Base-by-base conservation (phyloP, 2,797 vertebrate genomes). In the Malacoraja senta region DNA sequence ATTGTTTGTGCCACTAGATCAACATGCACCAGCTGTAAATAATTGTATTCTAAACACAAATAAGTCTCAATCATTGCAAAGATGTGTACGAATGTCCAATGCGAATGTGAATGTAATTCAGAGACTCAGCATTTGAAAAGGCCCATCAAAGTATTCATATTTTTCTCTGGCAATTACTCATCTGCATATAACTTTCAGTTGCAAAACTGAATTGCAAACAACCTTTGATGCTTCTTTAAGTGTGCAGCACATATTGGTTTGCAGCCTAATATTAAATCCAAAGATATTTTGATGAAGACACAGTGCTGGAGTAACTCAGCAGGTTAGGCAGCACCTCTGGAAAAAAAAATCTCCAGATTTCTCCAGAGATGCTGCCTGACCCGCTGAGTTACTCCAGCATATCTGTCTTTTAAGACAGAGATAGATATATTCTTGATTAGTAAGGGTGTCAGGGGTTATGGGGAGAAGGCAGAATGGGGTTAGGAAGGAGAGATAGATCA, bases 151-250 rank as follows among this genome's bases (percentile, higher is more conserved):
- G n/a, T 90, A 17, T 32, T 77, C 74, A 93, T 95, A 93, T 4
- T 94, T 94, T 93, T 94, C 95, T 93, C 44, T 93, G 77, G 80
- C 86, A 94, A 68, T 68, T 68, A 93, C 21, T 91, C n/a, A 65
- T 32, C 15, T 21, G 63, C 0, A 44, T 15, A 8, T 53, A n/a
- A 15, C 38, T 29, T 44, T 26, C 71, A 90, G 32, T 44, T 24
- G 26, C 35, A 74, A 76, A 58, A 53, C 12, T 92, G 3, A 92
- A 92, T 38, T 53, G 38, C 32, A 1, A 38, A 3, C 35, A 68
- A 76, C 72, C 53, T 90, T 17, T 76, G 13, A 4, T n/a, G 15
- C 21, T 92, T 92, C 24, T 26, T n/a, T 86, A 61, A n/a, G 58
- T 63, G 58, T 86, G 3, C 61, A 88, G 84, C 13, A 13, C 1